Percentiles rank a stretch among this genome's conserved stretches.
Conservation (phyloP, 2,113 vertebrate genomes). For the Amia ocellicauda region DNA sequence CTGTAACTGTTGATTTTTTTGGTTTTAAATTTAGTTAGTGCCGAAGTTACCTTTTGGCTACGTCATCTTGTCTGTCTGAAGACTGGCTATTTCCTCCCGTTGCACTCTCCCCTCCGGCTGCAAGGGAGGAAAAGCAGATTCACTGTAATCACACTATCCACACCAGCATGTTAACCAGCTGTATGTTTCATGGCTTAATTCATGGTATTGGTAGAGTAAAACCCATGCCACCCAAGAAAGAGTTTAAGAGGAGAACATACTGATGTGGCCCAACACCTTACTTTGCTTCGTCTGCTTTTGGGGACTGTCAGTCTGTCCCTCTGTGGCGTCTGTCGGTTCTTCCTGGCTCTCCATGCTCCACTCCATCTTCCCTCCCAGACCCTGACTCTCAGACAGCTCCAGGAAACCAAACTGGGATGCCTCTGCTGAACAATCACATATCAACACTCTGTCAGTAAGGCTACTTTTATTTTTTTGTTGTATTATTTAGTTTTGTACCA, state of each 20-base stretch:
- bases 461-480: neutral
- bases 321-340: conserved; percentile 7
- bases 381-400: conserved; percentile 87
- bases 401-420: conserved; percentile 79
- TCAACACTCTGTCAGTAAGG: neutral
- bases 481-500: too few species aligned
- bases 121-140: neutral
- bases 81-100: conserved; percentile 11
- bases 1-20: neutral
- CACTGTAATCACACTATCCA: neutral
- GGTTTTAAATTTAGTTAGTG: neutral
- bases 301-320: conserved; percentile 20
- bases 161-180: neutral
- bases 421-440: conserved; percentile 49
- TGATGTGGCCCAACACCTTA: conserved; percentile 6
- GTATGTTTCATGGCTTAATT: neutral
- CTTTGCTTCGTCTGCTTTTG: conserved; percentile 31
- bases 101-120: neutral
- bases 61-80: conserved; percentile 35
- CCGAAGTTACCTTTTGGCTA: conserved; percentile 45
- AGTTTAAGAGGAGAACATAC: too few species aligned
- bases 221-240: too few species aligned
- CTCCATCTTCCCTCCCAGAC: conserved; percentile 54
- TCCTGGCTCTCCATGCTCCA: conserved; percentile 29
- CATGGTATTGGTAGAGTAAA: too few species aligned